Evolutionary conservation across 2,888 invertebrate species (phyloP).

Genomic region (Baronia brevicornis): DNA sequence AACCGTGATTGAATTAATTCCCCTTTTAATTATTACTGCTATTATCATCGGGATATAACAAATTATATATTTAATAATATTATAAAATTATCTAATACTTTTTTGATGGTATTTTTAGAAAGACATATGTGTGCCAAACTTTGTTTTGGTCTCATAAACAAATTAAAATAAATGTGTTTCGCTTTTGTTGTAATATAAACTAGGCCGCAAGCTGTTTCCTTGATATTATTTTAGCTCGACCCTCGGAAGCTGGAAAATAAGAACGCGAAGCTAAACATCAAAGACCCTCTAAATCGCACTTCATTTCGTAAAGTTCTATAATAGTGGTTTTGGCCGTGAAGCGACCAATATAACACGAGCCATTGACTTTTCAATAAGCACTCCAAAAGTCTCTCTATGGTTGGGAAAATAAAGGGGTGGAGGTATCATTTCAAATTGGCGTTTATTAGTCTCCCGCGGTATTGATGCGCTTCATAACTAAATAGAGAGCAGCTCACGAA

Average conservation of each 20-base stretch:
- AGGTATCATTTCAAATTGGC: constrained; percentile 41
- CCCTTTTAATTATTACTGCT: no score
- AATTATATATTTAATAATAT: no score
- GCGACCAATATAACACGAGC: constrained; percentile 43
- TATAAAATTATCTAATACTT: no score
- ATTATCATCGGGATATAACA: no score
- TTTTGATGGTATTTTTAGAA: no score
- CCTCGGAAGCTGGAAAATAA: constrained; percentile 54
- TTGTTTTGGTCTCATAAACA: no score
- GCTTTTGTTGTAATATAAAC: constrained; percentile 1
- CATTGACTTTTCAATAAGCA: constrained; percentile 34
- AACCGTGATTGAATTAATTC: no score
- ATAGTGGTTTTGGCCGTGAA: constrained; percentile 47
- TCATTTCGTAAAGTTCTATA: constrained; percentile 65
- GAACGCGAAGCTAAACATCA: constrained; percentile 66
- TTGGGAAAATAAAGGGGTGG: constrained; percentile 25
- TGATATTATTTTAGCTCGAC: constrained; percentile 53
- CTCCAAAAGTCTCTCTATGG: constrained; percentile 21
- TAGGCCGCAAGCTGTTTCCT: constrained; percentile 35
- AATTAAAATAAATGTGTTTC: constrained; percentile 1
- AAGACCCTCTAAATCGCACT: constrained; percentile 67
- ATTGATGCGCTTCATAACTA: constrained; percentile 64
- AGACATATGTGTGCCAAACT: no score
- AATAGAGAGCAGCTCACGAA: constrained; percentile 67
- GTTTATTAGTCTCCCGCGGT: constrained; percentile 47